Evolutionary conservation across 2,888 invertebrate genomes (phyloP).

Genomic region (Andrena hattorfiana): DNA sequence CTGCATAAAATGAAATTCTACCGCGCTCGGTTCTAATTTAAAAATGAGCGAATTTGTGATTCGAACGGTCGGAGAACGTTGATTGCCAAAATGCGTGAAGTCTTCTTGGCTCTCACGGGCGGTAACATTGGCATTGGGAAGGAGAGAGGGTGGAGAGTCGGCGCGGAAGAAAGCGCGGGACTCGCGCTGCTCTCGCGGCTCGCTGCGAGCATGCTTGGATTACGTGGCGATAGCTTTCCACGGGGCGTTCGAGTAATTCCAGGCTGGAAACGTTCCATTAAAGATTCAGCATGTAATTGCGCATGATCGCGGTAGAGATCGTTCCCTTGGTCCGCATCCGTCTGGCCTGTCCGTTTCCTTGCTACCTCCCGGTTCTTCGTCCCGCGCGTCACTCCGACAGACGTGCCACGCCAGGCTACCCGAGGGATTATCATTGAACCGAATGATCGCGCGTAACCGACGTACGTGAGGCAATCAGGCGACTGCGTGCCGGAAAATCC

Average conservation of each 20-base stretch:
- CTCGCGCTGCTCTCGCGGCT: slow-evolving; percentile 21
- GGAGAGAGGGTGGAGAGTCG: background rate
- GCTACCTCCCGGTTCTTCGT: slow-evolving; percentile 24
- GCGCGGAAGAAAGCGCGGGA: slow-evolving; percentile 29
- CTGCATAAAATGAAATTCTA: background rate
- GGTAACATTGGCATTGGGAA: background rate
- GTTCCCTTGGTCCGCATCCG: slow-evolving; percentile 60
- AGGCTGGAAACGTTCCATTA: slow-evolving; percentile 85
- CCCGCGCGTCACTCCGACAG: slow-evolving; percentile 53
- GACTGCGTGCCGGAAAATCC: slow-evolving; percentile 78
- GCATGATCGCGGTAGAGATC: slow-evolving; percentile 79
- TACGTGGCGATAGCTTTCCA: slow-evolving; percentile 83
- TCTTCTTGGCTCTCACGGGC: background rate
- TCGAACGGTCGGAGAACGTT: too few species aligned
- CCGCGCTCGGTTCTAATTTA: background rate
- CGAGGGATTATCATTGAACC: slow-evolving; percentile 75
- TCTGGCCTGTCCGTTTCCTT: slow-evolving; percentile 52
- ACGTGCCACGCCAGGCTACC: slow-evolving; percentile 60
- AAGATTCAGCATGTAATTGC: slow-evolving; percentile 85
- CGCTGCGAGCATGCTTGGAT: slow-evolving; percentile 72
- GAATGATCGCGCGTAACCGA: slow-evolving; percentile 76
- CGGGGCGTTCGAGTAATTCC: slow-evolving; percentile 84
- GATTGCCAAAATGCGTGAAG: too few species aligned
- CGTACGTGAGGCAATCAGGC: slow-evolving; percentile 78
- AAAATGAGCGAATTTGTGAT: too few species aligned